Conservation (phyloP, 2,113 vertebrate species). For the Aegithalos caudatus region DNA sequence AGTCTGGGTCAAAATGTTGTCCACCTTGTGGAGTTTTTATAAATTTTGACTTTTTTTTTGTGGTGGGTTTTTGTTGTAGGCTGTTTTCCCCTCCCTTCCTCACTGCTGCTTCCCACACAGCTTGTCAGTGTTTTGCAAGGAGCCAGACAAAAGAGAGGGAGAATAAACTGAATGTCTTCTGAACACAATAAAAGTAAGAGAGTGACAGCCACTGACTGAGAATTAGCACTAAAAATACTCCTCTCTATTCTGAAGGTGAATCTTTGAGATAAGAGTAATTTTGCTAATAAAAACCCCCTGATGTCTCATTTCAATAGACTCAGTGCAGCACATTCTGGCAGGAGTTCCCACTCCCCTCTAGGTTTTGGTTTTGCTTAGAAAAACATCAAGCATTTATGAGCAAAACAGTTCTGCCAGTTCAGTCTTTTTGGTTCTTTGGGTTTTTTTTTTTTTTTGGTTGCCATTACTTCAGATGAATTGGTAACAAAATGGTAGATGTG, state of each 20-base stretch:
- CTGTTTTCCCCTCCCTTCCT: not conserved
- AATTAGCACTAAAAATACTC: not conserved
- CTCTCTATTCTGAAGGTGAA: not conserved
- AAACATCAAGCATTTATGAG: not conserved
- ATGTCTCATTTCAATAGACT: not conserved
- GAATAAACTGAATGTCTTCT: not conserved
- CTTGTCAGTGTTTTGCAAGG: not conserved
- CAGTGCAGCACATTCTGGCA: not conserved
- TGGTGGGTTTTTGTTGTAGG: not conserved
- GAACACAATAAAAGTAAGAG: not conserved
- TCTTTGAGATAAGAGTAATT: not conserved
- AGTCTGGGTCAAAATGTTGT: not conserved
- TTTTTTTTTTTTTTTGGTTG: not conserved
- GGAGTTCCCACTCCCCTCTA: not conserved
- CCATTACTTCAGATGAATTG: not conserved
- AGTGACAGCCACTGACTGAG: not conserved
- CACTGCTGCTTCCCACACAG: not conserved
- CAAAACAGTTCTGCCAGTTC: not conserved
- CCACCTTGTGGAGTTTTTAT: not conserved
- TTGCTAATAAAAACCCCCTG: not conserved
- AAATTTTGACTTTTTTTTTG: not conserved
- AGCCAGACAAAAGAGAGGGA: not conserved
- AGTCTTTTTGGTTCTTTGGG: not conserved
- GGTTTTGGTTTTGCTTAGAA: not conserved
- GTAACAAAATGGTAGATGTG: not conserved